phyloP scores from a whole-genome alignment of 2,113 vertebrate species.

The Theristicus caerulescens region DNA sequence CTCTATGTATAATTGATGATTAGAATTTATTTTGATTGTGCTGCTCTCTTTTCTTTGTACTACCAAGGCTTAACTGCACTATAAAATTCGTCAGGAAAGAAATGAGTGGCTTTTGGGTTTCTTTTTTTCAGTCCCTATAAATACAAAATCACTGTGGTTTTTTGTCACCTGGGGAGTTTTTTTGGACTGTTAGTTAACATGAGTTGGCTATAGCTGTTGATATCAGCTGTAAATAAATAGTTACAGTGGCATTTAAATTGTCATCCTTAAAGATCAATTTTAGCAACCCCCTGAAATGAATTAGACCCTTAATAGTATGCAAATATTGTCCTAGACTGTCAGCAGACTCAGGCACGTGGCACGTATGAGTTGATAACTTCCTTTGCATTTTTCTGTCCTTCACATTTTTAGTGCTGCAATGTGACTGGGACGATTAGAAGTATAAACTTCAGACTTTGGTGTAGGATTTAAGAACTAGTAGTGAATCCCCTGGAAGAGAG shows the following conservation, averaged over 20 bases:
- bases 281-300: background rate
- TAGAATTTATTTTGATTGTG: conserved; percentile 42
- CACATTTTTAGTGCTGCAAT: background rate
- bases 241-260: background rate
- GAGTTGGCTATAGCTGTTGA: background rate
- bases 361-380: background rate
- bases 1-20: conserved; percentile 53
- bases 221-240: background rate
- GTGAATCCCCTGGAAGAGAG: background rate
- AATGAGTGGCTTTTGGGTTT: background rate
- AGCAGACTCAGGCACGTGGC: background rate
- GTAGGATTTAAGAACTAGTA: background rate
- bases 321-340: background rate
- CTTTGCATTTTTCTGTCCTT: background rate
- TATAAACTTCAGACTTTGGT: background rate
- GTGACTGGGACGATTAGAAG: background rate
- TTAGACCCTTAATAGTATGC: background rate
- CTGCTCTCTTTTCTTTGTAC: background rate
- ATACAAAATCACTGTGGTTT: background rate
- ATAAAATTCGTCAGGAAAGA: background rate
- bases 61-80: background rate
- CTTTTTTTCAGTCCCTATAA: background rate
- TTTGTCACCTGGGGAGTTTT: background rate
- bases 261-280: background rate
- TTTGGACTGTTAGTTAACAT: background rate